A percentile compares a stretch with the other conserved stretches of the same genome.
phyloP scores from a whole-genome alignment of 1,140 invertebrate species.

The Sitophilus oryzae region DNA sequence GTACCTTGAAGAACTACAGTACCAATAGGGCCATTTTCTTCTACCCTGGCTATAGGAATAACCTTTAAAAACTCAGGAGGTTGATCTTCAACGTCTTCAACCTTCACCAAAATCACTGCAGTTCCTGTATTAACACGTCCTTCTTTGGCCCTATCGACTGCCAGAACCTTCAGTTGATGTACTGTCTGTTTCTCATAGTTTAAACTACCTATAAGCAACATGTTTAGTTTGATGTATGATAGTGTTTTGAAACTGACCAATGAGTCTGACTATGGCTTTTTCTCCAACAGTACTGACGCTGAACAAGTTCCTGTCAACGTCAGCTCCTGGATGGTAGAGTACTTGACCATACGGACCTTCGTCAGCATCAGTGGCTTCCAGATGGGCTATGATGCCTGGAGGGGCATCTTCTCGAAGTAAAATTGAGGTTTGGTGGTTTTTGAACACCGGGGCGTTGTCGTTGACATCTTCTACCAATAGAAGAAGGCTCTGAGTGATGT shows the following conservation, averaged over 20 bases:
- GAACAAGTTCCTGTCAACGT: slow-evolving; percentile 71
- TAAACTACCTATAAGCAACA: slow-evolving; percentile 46
- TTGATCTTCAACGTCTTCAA: slow-evolving; percentile 84
- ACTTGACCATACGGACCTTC: slow-evolving; percentile 89
- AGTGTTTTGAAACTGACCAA: slow-evolving; percentile 44
- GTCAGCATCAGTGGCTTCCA: slow-evolving; percentile 83
- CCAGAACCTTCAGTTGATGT: slow-evolving; percentile 79
- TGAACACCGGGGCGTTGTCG: slow-evolving; percentile 83
- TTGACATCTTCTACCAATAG: slow-evolving; percentile 87
- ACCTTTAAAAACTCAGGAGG: slow-evolving; percentile 84
- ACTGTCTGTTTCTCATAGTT: slow-evolving; percentile 86
- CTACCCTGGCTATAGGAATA: slow-evolving; percentile 77
- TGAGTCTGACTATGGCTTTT: slow-evolving; percentile 76
- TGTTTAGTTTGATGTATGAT: background rate
- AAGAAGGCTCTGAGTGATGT: slow-evolving; percentile 82
- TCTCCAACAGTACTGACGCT: slow-evolving; percentile 77
- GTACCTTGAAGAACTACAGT: slow-evolving; percentile 74
- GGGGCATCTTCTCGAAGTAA: slow-evolving; percentile 71
- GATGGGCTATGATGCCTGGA: slow-evolving; percentile 66
- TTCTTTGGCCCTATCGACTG: slow-evolving; percentile 78
- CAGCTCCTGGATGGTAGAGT: slow-evolving; percentile 59
- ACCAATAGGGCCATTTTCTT: slow-evolving; percentile 76
- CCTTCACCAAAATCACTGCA: slow-evolving; percentile 79
- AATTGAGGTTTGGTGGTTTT: slow-evolving; percentile 75
- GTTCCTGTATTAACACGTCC: slow-evolving; percentile 78